Base-by-base conservation (phyloP, 2,797 vertebrate species). In the Oceanodroma leucorhoa region DNA sequence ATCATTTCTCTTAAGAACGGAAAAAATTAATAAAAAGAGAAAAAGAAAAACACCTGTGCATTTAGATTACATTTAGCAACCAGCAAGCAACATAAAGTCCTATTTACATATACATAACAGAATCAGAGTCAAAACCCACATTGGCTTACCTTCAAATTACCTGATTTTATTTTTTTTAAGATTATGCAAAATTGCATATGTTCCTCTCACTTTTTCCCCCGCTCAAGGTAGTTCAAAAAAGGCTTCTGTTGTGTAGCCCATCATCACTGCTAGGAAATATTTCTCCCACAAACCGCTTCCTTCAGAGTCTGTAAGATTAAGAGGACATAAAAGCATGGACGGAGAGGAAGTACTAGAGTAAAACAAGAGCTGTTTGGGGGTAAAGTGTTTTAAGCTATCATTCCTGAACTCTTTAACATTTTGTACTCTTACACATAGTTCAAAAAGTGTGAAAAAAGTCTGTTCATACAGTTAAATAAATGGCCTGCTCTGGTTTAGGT, bases 161-260 rank as follows among this genome's bases (percentile, higher is more conserved):
- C 23, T 57, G 14, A 48, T n/a, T 48, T 43, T 38, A 30, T 30
- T 50, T 58, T 58, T 54, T 27, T 54, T n/a, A 30, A 45, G 40
- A 34, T 58, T 55, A 34, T 43, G 15, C 23, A 70, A 87, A 90
- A 60, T 60, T 43, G 5, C 10, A 18, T 58, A 9, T 7, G 2
- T 3, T 89, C 66, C 22, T 57, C 9, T 61, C 45, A 71, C 10
- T 23, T 58, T 23, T 10, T 3, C 0, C 0, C 0, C 2, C 2
- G 4, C 9, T n/a, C 11, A 48, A 73, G 45, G 27, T 10, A 50
- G 23, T 55, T 70, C 10, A 65, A 38, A 54, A 83, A 77, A n/a
- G 8, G 2, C 12, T 83, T 71, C 62, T 84, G 9, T 79, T 87
- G 4, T 69, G 8, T 26, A 83, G 30, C 8, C 5, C 21, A 12